Base-by-base conservation (phyloP, 2,113 vertebrate genomes). In the Ptilorrhoa leucosticta region DNA sequence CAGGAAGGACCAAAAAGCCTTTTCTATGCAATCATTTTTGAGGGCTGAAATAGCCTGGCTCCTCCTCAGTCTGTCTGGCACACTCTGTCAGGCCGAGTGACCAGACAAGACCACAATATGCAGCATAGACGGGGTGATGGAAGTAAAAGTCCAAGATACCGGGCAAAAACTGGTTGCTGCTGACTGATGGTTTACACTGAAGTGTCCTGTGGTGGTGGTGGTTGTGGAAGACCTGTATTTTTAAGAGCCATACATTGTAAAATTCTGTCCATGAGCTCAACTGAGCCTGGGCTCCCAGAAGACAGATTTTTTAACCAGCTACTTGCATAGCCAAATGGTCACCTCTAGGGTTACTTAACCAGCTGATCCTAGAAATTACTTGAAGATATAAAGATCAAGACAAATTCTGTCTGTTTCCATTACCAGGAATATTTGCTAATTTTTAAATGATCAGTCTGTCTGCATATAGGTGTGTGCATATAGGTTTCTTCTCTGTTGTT, bases 31-130 rank as follows among this genome's bases (percentile, higher is more conserved):
- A 2, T 19, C 21, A 10, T 54, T 85, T 89, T 9, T 58, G 61
- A 64, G 69, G 48, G 64, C 48, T 82, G 65, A 60, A 57, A 28
- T 15, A 47, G 35, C 26, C 44, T 51, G 44, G 19, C 22, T 65
- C 7, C 35, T 56, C 10, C 45, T 44, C 33, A 69, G 27, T 6
- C 39, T 40, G 40, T 13, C 39, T 4, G 3, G 39, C 19, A 1
- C 26, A 7, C 33, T 26, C 30, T 54, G 40, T 9, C 42, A 14
- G 56, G 21, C 42, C 4, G 3, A 16, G 63, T 10, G 44, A 33
- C 47, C 77, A 44, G 61, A 18, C 42, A n/a, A 39, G 24, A 37
- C 15, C 31, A n/a, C 8, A 5, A 3, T 0, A 1, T 3, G 14
- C 10, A 28, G 57, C 66, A 71, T 28, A 37, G n/a, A 9, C 2